Percentiles rank a stretch among this genome's conserved stretches.
Evolutionary conservation across 1,140 invertebrate genomes (phyloP).

Genomic region (Meteorus sp.): DNA sequence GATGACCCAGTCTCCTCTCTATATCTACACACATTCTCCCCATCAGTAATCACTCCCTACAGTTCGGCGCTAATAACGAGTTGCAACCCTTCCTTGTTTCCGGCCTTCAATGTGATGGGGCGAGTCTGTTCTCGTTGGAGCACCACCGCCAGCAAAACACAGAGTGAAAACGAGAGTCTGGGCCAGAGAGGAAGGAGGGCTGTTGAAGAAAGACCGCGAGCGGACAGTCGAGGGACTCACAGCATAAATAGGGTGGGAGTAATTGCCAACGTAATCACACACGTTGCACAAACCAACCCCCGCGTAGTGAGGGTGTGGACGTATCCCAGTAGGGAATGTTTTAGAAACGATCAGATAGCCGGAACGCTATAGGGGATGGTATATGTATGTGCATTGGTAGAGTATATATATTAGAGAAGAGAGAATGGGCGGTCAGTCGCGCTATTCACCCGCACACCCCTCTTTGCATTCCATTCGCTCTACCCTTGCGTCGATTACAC

Average conservation of each 20-base stretch:
- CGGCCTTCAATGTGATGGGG: constrained; percentile 8
- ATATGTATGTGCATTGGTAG: too few relatives aligned
- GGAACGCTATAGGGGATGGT: constrained; percentile 29
- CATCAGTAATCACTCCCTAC: constrained; percentile 46
- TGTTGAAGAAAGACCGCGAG: too few relatives aligned
- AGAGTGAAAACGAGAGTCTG: neutral
- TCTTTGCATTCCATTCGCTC: constrained; percentile 15
- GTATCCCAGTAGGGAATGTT: constrained; percentile 33
- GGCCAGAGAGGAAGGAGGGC: too few relatives aligned
- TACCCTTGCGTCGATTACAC: constrained; percentile 18
- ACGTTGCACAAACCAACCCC: constrained; percentile 44
- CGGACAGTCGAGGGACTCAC: constrained; percentile 1
- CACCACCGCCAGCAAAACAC: constrained; percentile 3
- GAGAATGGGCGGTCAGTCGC: constrained; percentile 27
- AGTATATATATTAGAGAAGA: neutral
- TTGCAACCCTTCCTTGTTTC: constrained; percentile 47
- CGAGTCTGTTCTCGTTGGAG: constrained; percentile 26
- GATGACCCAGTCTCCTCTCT: too few relatives aligned
- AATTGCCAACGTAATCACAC: constrained; percentile 58
- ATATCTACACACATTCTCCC: too few relatives aligned
- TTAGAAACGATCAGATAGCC: constrained; percentile 43
- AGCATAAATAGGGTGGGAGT: constrained; percentile 38
- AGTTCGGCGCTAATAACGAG: constrained; percentile 51
- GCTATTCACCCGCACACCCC: constrained; percentile 9
- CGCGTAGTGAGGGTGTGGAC: constrained; percentile 34